phyloP scores from a whole-genome alignment of 2,113 vertebrate genomes.

The Corvus cornix region DNA sequence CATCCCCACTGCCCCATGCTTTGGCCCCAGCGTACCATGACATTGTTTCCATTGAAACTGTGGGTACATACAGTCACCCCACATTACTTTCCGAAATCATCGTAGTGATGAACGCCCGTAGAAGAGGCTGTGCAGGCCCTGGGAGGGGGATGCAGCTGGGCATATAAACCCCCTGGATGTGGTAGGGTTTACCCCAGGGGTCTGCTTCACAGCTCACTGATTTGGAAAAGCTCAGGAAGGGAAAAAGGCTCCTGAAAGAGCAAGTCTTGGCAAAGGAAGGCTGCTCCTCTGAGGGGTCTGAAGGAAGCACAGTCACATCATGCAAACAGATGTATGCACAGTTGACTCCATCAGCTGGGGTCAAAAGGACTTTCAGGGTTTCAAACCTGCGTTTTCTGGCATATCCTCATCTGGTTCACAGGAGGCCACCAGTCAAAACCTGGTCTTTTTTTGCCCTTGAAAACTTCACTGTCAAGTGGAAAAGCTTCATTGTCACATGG shows the following conservation, averaged over 20 bases:
- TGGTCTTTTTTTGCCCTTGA: neutral
- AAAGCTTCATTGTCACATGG: neutral
- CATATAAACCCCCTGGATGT: neutral
- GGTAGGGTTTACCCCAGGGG: neutral
- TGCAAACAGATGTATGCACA: neutral
- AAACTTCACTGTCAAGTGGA: neutral
- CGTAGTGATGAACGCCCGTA: neutral
- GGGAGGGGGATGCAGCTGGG: neutral
- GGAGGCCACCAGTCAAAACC: neutral
- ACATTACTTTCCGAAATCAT: neutral
- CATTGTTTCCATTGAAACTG: neutral
- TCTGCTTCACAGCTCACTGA: neutral
- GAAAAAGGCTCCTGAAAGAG: neutral
- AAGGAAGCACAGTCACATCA: neutral
- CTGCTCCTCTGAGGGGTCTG: neutral
- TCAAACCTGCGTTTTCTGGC: neutral
- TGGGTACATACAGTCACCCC: rapidly evolving
- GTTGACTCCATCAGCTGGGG: neutral
- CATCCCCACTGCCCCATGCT: neutral
- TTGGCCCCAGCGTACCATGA: neutral
- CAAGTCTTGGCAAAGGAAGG: neutral
- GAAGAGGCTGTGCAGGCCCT: neutral
- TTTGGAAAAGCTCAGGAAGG: neutral
- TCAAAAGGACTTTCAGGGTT: neutral
- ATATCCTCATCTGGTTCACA: neutral